These are phyloP conservation scores for Norana najaformis DNA, from an alignment of 2,888 invertebrate genomes.

Conservation along the genomic window DNA sequence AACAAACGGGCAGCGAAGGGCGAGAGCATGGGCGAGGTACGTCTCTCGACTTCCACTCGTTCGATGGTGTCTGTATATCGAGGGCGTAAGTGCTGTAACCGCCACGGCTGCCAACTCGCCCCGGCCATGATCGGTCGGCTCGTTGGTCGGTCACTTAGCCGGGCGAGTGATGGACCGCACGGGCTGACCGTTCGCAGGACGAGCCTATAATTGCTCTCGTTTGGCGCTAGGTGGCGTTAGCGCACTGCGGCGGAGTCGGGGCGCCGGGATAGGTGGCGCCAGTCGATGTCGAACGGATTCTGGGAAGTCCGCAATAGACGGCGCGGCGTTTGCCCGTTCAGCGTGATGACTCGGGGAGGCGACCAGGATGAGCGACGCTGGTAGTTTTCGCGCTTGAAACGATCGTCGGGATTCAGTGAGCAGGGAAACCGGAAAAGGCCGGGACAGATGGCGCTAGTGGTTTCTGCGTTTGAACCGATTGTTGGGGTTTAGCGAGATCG, in stretches of 20 bases:
- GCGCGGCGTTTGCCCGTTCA: background rate
- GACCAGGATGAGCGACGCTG: background rate
- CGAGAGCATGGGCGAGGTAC: background rate
- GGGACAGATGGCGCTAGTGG: background rate
- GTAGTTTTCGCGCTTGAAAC: background rate
- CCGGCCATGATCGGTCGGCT: background rate
- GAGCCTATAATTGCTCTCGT: constrained; percentile 2
- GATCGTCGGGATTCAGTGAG: background rate
- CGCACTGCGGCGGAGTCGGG: background rate
- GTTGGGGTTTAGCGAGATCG: background rate
- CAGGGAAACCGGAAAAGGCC: no score
- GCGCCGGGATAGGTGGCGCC: constrained; percentile 10
- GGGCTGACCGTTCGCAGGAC: background rate
- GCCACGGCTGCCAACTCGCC: background rate
- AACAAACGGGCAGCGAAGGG: background rate
- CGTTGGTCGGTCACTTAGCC: constrained; percentile 6
- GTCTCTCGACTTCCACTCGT: background rate
- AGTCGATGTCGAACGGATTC: background rate
- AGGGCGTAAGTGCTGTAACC: constrained; percentile 7
- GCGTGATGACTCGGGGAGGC: background rate
- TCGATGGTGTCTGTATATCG: constrained; percentile 7
- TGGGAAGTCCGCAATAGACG: no score
- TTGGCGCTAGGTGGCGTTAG: constrained; percentile 7
- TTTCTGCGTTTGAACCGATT: background rate
- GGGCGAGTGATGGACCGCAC: background rate